Base-by-base conservation (phyloP, 1,140 invertebrate species). In the Brachionus calyciflorus region DNA sequence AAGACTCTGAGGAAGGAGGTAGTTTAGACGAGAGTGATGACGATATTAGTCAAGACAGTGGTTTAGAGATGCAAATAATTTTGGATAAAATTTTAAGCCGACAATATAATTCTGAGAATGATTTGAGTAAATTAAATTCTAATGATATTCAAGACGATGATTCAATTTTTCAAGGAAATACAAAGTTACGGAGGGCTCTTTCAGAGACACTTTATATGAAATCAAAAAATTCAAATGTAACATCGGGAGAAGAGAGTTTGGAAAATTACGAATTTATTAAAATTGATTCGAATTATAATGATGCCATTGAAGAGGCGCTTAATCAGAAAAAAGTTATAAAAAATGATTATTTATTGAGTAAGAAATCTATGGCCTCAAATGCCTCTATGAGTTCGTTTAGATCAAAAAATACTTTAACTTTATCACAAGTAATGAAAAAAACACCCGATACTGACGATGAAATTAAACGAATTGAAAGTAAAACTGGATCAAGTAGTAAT, bases 1-100 rank as follows among this genome's bases (percentile, higher is more conserved):
- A 80, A 51, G 80, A 81, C 51, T 63, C 78, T 17, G 80, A 82
- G 24, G 79, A 81, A 10, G 77, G 19, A 33, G 33, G 17, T 46
- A 37, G 12, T 14, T 30, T 17, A 75, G 65, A 75, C 76, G 49
- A 76, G 78, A 46, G 78, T 79, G 51, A 57, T 1, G 48, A 75
- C 0, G 68, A 79, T 30, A 10, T 75, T 37, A 24, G 57, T 51
- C 10, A 57, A 12, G 49, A 46, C 19, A 30, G 24, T 60, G 30
- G 0, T 0, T 21, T 30, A 30, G 46, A 48, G 12, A 26, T 69
- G 19, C 28, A 68, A 19, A 5, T 78, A 2, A 30, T 65, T 57
- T 51, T 53, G 26, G 28, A 76, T 40, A 78, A 63, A 37, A 33
- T 77, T 7, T 30, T 78, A 17, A 37, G n/a, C 5, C 30, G 77